Conservation (phyloP, 2,113 vertebrate species). For the Orientallactaga bullata region DNA sequence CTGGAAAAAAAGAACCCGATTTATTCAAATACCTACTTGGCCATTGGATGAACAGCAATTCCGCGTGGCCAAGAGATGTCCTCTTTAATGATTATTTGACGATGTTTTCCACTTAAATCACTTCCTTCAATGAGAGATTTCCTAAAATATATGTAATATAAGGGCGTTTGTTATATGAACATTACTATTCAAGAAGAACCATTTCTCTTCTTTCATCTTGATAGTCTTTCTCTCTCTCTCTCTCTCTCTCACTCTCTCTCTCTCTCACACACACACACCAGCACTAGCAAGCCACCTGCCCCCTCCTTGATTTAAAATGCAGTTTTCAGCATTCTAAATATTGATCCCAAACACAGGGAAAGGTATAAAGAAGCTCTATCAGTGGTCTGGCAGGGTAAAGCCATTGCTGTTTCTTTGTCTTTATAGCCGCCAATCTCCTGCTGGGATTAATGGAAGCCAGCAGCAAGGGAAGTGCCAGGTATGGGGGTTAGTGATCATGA, state of each 20-base stretch:
- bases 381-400: neutral
- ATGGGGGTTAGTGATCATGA: accelerated
- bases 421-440: neutral
- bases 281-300: neutral
- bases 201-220: constrained; percentile 38
- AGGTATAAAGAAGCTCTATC: neutral
- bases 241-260: neutral
- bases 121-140: constrained; percentile 90
- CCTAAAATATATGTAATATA: constrained; percentile 84
- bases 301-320: neutral
- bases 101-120: constrained; percentile 88
- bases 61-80: constrained; percentile 91
- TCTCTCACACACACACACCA: neutral
- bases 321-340: neutral
- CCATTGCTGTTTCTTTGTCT: neutral
- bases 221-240: neutral
- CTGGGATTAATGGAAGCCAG: neutral
- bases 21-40: constrained; percentile 89
- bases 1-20: neutral
- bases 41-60: constrained; percentile 92
- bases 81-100: constrained; percentile 87
- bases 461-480: too few species aligned
- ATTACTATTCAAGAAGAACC: constrained; percentile 50
- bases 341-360: neutral
- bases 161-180: neutral